These are phyloP conservation scores for Hirtodrosophila duncani DNA, from an alignment of 2,888 invertebrate species.

Conservation along the genomic window DNA sequence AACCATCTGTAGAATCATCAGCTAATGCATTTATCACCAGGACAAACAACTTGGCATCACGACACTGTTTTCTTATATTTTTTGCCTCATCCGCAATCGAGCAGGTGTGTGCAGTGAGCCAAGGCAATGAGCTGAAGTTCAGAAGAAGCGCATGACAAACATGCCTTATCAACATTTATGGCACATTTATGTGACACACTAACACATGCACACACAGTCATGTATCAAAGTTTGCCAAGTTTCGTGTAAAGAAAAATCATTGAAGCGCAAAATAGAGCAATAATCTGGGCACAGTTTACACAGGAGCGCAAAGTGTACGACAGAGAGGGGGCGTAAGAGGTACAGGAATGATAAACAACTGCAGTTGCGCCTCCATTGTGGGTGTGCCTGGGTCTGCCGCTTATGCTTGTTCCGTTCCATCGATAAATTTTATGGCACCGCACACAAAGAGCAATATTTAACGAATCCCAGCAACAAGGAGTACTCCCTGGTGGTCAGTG, in stretches of 20 bases:
- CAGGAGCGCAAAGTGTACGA: not conserved
- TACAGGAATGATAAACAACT: constrained; percentile 43
- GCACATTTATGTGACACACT: constrained; percentile 43
- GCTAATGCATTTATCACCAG: no score
- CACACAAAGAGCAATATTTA: constrained; percentile 21
- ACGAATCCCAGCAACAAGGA: no score
- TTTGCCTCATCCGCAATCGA: no score
- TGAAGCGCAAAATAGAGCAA: constrained; percentile 62
- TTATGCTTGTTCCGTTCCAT: constrained; percentile 11
- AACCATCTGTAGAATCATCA: no score
- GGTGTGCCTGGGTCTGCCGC: constrained; percentile 33
- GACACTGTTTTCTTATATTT: no score
- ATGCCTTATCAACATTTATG: constrained; percentile 69
- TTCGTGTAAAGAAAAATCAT: constrained; percentile 34
- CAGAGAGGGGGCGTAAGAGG: not conserved
- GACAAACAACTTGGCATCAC: no score
- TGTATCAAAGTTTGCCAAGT: constrained; percentile 36
- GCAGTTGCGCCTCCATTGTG: constrained; percentile 25
- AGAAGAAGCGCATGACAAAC: constrained; percentile 39
- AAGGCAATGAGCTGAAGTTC: no score
- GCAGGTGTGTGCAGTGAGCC: no score
- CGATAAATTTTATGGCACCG: constrained; percentile 36
- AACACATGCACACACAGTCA: constrained; percentile 10
- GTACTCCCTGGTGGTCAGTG: constrained; percentile 4
- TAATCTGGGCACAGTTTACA: constrained; percentile 53